These are phyloP conservation scores for Drosophila mimetica DNA, from an alignment of 2,888 invertebrate genomes.

Conservation along the genomic window DNA sequence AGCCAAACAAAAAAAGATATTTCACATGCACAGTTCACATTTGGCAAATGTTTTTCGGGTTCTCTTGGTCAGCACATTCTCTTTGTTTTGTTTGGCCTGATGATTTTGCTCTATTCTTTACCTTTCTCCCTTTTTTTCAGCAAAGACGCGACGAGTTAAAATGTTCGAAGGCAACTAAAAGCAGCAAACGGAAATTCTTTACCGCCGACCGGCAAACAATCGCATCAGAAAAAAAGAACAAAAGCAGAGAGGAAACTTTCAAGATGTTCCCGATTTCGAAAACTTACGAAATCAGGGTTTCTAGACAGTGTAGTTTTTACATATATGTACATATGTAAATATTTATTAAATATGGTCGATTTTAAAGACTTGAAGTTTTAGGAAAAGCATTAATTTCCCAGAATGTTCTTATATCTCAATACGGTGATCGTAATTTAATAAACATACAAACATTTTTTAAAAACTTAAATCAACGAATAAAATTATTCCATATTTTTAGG, in stretches of 20 bases:
- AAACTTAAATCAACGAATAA: too few species aligned
- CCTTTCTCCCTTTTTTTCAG: constrained; percentile 44
- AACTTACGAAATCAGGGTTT: not conserved
- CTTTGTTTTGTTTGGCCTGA: constrained; percentile 17
- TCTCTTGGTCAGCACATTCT: constrained; percentile 10
- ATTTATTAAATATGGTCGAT: not conserved
- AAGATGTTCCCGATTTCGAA: constrained; percentile 9
- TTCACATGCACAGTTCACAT: constrained; percentile 7
- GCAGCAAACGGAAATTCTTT: constrained; percentile 43
- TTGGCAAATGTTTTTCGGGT: constrained; percentile 14
- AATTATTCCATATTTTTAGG: too few species aligned
- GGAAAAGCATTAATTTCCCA: too few species aligned
- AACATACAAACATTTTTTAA: too few species aligned
- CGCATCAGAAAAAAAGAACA: constrained; percentile 25
- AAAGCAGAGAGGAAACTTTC: constrained; percentile 34
- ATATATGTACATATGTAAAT: too few species aligned
- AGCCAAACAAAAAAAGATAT: constrained; percentile 4
- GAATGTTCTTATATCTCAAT: too few species aligned
- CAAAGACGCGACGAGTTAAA: constrained; percentile 66
- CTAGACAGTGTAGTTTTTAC: not conserved
- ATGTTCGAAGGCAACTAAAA: constrained; percentile 63
- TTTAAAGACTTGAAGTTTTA: not conserved
- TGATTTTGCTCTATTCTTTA: constrained; percentile 26
- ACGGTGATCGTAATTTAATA: too few species aligned
- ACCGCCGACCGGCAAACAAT: constrained; percentile 42